A percentile compares a stretch with the other conserved stretches of the same genome.
These are phyloP conservation scores for Alligator sinensis DNA, from an alignment of 2,113 vertebrate genomes.

Conservation along the genomic window DNA sequence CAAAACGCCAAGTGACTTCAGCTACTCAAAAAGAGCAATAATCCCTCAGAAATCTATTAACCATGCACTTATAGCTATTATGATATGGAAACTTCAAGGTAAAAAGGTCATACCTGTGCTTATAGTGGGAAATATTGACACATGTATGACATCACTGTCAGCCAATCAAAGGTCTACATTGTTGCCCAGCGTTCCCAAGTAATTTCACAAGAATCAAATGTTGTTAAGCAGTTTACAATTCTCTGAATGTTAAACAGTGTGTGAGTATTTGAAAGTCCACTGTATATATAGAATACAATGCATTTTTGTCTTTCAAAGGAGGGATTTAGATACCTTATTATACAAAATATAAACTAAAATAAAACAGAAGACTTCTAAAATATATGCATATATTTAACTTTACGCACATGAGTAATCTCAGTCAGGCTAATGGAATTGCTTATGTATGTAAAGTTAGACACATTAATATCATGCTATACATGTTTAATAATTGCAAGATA, in stretches of 20 bases:
- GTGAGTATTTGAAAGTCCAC: not conserved
- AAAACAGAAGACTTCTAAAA: not conserved
- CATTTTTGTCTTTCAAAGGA: not conserved
- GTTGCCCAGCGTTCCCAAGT: conserved; percentile 12
- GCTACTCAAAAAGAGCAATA: conserved; percentile 60
- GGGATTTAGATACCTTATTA: not conserved
- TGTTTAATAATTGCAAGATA: not conserved
- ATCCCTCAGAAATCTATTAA: conserved; percentile 69
- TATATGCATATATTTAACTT: not conserved
- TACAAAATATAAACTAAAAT: not conserved
- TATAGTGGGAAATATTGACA: conserved; percentile 70
- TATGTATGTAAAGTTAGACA: not conserved
- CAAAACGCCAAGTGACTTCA: conserved; percentile 58
- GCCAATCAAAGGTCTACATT: conserved; percentile 43
- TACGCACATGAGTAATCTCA: not conserved
- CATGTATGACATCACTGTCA: conserved; percentile 52
- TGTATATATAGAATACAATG: not conserved
- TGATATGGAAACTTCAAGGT: conserved; percentile 64
- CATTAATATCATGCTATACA: not conserved
- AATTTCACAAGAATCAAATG: conserved; percentile 32
- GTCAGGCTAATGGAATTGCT: not conserved
- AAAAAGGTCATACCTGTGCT: conserved; percentile 72
- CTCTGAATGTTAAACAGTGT: conserved; percentile 31
- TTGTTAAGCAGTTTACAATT: conserved; percentile 12
- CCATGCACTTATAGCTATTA: conserved; percentile 42